phyloP scores from a whole-genome alignment of 2,888 invertebrate species.

The Serrognathus titanus region DNA sequence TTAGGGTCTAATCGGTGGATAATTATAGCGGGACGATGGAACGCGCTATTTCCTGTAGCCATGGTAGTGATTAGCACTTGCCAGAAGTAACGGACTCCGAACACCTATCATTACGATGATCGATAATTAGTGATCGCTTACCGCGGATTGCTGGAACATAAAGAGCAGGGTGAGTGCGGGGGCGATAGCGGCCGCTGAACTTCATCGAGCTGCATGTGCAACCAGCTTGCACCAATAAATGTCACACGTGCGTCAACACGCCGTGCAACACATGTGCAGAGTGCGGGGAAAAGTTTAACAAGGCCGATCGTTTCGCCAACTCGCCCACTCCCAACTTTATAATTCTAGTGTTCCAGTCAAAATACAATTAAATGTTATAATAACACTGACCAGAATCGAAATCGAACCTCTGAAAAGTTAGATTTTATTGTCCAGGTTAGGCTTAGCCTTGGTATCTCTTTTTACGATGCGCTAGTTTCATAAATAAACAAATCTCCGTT shows the following conservation, averaged over 20 bases:
- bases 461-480: not conserved
- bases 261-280: conserved; percentile 34
- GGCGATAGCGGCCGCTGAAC: conserved; percentile 23
- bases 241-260: conserved; percentile 37
- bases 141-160: conserved; percentile 9
- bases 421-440: conserved; percentile 11
- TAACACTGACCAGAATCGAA: conserved; percentile 12
- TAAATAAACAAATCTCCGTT: too few species aligned
- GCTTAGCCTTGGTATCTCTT: conserved; percentile 7
- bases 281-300: conserved; percentile 18
- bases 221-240: conserved; percentile 17
- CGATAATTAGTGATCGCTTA: conserved; percentile 21
- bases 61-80: conserved; percentile 23
- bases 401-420: conserved; percentile 10
- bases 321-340: conserved; percentile 13
- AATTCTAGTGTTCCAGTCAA: conserved; percentile 13
- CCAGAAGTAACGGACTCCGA: conserved; percentile 21
- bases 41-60: conserved; percentile 18
- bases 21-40: conserved; percentile 17
- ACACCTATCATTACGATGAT: conserved; percentile 23
- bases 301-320: conserved; percentile 24
- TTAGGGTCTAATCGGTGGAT: conserved; percentile 18
- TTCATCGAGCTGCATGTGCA: conserved; percentile 15
- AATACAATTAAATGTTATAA: conserved; percentile 8
- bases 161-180: conserved; percentile 8